Evolutionary conservation across 2,888 invertebrate species (phyloP).

Genomic region (Phalera bucephala): DNA sequence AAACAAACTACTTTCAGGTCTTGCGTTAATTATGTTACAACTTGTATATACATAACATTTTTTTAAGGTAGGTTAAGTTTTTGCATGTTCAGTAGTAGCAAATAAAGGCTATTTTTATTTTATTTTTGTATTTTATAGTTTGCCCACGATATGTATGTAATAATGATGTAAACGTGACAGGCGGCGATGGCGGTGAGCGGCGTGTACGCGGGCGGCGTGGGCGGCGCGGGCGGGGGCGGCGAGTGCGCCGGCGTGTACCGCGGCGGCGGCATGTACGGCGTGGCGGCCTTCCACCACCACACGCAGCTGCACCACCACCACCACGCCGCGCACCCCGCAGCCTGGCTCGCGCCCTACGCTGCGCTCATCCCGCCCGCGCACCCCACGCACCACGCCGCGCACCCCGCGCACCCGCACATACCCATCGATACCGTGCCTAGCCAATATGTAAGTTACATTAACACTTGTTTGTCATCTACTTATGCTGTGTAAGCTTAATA

Average conservation of each 20-base stretch:
- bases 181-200: conserved; percentile 75
- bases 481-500: no score
- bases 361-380: conserved; percentile 69
- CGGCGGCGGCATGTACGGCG: conserved; percentile 69
- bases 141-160: no score
- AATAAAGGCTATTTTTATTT: no score
- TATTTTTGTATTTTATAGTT: no score
- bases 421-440: conserved; percentile 77
- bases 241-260: conserved; percentile 75
- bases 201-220: conserved; percentile 67
- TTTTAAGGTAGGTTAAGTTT: no score
- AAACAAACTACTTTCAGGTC: no score
- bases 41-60: no score
- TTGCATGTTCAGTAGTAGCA: no score
- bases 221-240: conserved; percentile 57
- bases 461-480: background rate
- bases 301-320: conserved; percentile 73
- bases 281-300: conserved; percentile 73
- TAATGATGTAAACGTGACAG: no score
- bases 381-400: conserved; percentile 61
- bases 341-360: conserved; percentile 76
- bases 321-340: conserved; percentile 67
- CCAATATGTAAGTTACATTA: conserved; percentile 81
- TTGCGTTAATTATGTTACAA: no score
- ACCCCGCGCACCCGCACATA: conserved; percentile 69